Evolutionary conservation across 2,113 vertebrate genomes (phyloP), one percentile per base, ranked within the genome.

Genomic region (Pseudorectes ferrugineus): DNA sequence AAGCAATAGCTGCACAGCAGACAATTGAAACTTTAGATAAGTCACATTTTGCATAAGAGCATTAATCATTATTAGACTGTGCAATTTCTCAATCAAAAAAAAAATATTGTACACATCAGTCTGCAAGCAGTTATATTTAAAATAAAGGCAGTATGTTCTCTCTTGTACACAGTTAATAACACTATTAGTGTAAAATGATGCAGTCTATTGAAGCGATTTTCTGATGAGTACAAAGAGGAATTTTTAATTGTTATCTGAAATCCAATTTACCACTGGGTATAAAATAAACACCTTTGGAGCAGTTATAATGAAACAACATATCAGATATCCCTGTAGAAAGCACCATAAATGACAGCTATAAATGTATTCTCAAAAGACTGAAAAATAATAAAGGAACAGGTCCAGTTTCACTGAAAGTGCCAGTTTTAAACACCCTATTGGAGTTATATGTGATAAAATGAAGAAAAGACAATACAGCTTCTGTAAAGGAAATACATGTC

Each of bases 21-120:
- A 74, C 46, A 63, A 94, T 31, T 95, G 80, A 36, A 92, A 71
- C 35, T 96, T 97, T 91, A 25, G 38, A 93, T 79, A 89, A 95
- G 92, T 89, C 43, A 94, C 57, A 52, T 66, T 85, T 95, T 88
- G 55, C 81, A 31, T 66, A 78, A 91, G 4, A 46, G 36, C 59
- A 71, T n/a, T 76, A 90, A 89, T 77, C 59, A 46, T 38, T 80
- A 79, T 82, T 92, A 89, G 85, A 88, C 46, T 68, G 26, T 90
- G 62, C 31, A 70, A 65, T 35, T 83, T 24, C 16, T 80, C 2
- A 38, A 38, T 9, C 10, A 38, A 38, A n/a, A 51, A 75, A 40
- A 12, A 84, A 43, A 29, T 19, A 79, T 19, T 42, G 33, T 21
- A 52, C 35, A 57, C 7, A 31, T 62, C 43, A 81, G 4, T 72